Evolutionary conservation across 2,888 invertebrate species (phyloP), one percentile per base, ranked within the genome.

Genomic region (Cryptus armator): DNA sequence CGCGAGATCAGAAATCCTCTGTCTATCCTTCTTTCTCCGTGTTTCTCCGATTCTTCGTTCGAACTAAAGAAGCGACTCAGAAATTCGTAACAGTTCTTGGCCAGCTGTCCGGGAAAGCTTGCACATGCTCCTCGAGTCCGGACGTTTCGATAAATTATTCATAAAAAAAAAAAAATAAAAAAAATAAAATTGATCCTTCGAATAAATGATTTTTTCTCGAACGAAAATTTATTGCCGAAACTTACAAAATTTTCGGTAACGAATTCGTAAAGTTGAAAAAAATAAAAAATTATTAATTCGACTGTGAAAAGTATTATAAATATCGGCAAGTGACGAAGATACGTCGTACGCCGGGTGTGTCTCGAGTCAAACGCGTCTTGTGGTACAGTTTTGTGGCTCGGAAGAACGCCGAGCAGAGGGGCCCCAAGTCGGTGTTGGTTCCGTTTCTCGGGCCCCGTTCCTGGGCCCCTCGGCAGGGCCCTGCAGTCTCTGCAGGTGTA

Each of bases 401-500:
- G 12, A 59, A 46, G 32, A 80, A 16, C 43, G n/a, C 32, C 66
- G 68, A 43, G 10, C 51, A 32, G 59, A 24, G 66, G 68, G 67
- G 81, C 74, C 66, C 59, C 62, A 12, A 44, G 46, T 53, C 72
- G 72, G 43, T 53, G n/a, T 74, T 48, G 66, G 66, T 77, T 71
- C 56, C 77, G 51, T 16, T 19, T 29, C 44, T 32, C 24, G 75
- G 85, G 90, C 86, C 88, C 85, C 76, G 71, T 85, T 51, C 83
- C 77, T 83, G 84, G 84, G 87, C 77, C 66, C 24, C 70, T 66
- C 44, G 19, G 24, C 16, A 71, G 67, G 72, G 78, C 78, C 67
- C 62, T 56, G 24, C 24, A 14, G 43, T 43, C 29, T 84, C 62
- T 74, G 83, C 89, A 89, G 88, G 88, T 89, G 88, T 87, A 89